Base-by-base conservation (phyloP, 2,888 invertebrate genomes). In the Stenotaenia linearis region DNA sequence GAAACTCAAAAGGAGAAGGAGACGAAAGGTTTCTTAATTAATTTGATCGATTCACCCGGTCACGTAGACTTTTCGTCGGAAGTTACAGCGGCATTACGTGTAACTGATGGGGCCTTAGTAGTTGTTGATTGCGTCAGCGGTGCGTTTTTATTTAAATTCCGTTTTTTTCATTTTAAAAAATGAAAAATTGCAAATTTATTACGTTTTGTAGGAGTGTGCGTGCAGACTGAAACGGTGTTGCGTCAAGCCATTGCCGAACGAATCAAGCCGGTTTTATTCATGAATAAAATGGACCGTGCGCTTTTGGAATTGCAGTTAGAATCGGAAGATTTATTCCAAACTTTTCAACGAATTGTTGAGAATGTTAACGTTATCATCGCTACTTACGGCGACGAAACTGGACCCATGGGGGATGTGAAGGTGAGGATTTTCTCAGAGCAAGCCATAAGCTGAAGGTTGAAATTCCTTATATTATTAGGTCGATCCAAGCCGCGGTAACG, bases 271-370 rank as follows among this genome's bases (percentile, higher is more conserved):
- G 96, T 99, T 84, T 90, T 99, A 85, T 99, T 99, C 93, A 98
- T 99, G 98, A 99, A 99, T 94, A 99, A 99, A 90, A 98, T 99
- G 98, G 99, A 99, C 90, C 94, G 99, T 84, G 99, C 99, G 83
- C 90, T 99, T 81, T 90, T 99, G 50, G 99, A 99, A 88, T 89
- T 99, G 86, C 98, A 99, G 87, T 89, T 98, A 84, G 98, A 96
- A 81, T 91, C 94, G 82, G 99, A 99, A 88, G 97, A 97, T 86
- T 90, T 99, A 80, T 99, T 96, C 89, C 99, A 99, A 89, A 97
- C 96, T 85, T 99, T 99, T 92, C 97, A 97, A 89, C 94, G 98
- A 90, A 98, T 98, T 86, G 97, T 99, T 84, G 99, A 99, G 89
- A 98, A 97, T 86, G 97, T 99, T 79, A 99, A 99, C 90, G 99